These are phyloP conservation scores for Agriopis aurantiaria DNA, from an alignment of 2,888 invertebrate genomes.

Conservation along the genomic window DNA sequence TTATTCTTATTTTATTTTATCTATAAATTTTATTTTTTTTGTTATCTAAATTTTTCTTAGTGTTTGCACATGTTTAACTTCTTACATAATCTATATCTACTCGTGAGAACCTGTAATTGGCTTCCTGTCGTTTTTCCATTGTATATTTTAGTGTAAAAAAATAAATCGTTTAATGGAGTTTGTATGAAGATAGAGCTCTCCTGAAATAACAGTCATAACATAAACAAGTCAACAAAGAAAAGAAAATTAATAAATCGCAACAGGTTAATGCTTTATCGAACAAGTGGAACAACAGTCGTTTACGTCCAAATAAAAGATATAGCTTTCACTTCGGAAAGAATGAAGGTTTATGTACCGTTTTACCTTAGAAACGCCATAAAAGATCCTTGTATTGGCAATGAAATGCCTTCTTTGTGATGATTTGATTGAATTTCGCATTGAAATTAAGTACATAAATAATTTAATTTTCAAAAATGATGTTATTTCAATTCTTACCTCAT, in stretches of 20 bases:
- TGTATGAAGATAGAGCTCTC: conserved; percentile 2
- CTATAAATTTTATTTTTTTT: too few relatives aligned
- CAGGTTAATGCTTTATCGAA: conserved; percentile 46
- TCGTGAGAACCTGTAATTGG: too few relatives aligned
- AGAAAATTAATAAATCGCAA: conserved; percentile 43
- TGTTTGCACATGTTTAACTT: too few relatives aligned
- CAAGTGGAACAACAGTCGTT: conserved; percentile 41
- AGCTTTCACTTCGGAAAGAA: conserved; percentile 28
- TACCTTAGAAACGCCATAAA: conserved; percentile 29
- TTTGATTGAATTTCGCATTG: conserved; percentile 14
- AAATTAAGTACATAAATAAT: neutral
- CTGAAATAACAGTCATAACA: conserved; percentile 31
- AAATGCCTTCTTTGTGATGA: conserved; percentile 31
- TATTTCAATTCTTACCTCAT: too few relatives aligned
- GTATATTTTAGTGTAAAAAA: too few relatives aligned
- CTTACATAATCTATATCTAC: too few relatives aligned
- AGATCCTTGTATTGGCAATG: conserved; percentile 29
- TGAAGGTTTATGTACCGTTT: conserved; percentile 31
- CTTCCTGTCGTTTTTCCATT: too few relatives aligned
- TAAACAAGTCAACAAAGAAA: conserved; percentile 36
- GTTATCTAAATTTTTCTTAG: too few relatives aligned
- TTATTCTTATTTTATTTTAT: too few relatives aligned
- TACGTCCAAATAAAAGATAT: conserved; percentile 36
- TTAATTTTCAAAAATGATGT: neutral
- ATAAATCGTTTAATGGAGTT: neutral